These are phyloP conservation scores for Rhadina sibilatrix DNA, from an alignment of 2,113 vertebrate genomes.

Conservation along the genomic window DNA sequence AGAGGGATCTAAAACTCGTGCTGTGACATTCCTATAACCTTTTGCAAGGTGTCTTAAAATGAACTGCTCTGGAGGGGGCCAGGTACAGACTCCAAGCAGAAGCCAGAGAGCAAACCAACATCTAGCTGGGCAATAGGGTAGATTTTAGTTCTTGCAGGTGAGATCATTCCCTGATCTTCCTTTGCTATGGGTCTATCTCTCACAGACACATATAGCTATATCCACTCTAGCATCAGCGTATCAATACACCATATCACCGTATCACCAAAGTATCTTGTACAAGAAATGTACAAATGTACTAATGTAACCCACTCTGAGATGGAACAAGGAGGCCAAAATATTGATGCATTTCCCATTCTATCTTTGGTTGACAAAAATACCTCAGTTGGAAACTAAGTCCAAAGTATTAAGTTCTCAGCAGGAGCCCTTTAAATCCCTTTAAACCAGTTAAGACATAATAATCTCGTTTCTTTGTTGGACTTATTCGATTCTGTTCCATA, in stretches of 20 bases:
- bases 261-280: not conserved
- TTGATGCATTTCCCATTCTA: not conserved
- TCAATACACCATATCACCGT: rapidly evolving
- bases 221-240: not conserved
- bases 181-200: not conserved
- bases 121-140: not conserved
- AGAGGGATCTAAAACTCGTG: not conserved
- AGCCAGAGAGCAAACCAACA: not conserved
- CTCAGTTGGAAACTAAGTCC: not conserved
- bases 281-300: not conserved
- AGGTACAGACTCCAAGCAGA: not conserved
- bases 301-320: not conserved
- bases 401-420: not conserved
- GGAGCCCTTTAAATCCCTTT: not conserved
- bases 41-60: not conserved
- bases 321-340: not conserved
- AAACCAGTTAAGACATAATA: not conserved
- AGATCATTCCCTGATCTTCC: not conserved
- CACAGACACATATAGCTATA: not conserved
- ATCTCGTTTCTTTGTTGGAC: not conserved
- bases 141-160: not conserved
- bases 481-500: not conserved
- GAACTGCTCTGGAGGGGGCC: not conserved
- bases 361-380: not conserved
- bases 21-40: not conserved